A percentile compares a stretch with the other conserved stretches of the same genome.
Conservation (phyloP, 2,113 vertebrate genomes). For the Peromyscus maniculatus region DNA sequence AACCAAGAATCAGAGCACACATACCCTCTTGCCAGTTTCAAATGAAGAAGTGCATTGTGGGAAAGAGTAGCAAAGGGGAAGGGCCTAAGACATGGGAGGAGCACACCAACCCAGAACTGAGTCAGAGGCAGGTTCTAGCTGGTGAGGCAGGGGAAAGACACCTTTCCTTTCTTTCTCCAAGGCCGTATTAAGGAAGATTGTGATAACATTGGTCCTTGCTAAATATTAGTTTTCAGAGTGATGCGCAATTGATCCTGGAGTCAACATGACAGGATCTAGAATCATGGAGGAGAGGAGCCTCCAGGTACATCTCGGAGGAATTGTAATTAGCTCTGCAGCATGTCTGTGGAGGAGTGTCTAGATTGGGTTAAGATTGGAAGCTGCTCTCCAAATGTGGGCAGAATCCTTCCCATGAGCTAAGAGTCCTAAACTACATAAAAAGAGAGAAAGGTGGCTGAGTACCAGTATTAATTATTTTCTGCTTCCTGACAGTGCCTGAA, state of each 20-base stretch:
- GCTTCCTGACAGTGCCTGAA: neutral
- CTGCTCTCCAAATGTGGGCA: neutral
- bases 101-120: neutral
- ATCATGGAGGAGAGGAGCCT: neutral
- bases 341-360: neutral
- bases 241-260: neutral
- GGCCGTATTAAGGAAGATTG: neutral
- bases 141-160: neutral
- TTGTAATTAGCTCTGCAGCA: too few species aligned
- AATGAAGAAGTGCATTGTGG: fast-evolving
- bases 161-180: neutral
- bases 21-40: neutral
- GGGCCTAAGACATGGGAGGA: neutral
- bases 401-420: neutral
- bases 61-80: neutral
- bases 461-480: neutral
- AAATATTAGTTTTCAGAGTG: neutral
- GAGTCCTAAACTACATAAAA: neutral
- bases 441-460: neutral
- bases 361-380: neutral
- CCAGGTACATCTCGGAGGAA: neutral
- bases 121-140: neutral
- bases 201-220: neutral
- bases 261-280: neutral
- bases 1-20: neutral